phyloP scores from a whole-genome alignment of 1,140 invertebrate genomes.

The Bradynema listronoti region DNA sequence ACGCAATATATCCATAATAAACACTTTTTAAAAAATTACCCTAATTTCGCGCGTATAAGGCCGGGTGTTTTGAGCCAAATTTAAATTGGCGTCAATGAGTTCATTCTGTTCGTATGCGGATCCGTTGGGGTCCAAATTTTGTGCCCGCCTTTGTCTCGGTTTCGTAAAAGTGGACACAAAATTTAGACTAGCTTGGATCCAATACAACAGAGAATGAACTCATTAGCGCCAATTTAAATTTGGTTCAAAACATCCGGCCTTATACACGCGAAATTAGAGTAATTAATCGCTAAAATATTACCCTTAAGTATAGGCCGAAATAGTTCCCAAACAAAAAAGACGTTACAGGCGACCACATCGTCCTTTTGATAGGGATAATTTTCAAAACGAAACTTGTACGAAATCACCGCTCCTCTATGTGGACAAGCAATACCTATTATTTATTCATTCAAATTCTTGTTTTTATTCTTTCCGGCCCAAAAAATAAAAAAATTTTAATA shows the following conservation, averaged over 20 bases:
- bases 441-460: neutral
- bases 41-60: no score
- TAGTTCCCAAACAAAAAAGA: slow-evolving; percentile 62
- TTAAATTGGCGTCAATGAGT: no score
- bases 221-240: no score
- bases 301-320: slow-evolving; percentile 60
- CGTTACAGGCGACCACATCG: slow-evolving; percentile 60
- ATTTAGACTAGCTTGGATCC: no score
- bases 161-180: neutral
- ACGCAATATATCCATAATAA: no score
- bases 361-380: slow-evolving; percentile 57
- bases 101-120: neutral
- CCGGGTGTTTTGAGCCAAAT: neutral
- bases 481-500: neutral
- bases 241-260: no score
- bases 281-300: no score
- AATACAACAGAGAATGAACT: no score
- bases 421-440: slow-evolving; percentile 59
- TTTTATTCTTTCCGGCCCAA: no score
- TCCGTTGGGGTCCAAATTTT: neutral
- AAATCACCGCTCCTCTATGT: slow-evolving; percentile 61
- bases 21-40: no score
- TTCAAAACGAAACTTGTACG: slow-evolving; percentile 59
- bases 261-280: no score
- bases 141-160: neutral